phyloP scores from a whole-genome alignment of 2,113 vertebrate species.

The Perca flavescens region DNA sequence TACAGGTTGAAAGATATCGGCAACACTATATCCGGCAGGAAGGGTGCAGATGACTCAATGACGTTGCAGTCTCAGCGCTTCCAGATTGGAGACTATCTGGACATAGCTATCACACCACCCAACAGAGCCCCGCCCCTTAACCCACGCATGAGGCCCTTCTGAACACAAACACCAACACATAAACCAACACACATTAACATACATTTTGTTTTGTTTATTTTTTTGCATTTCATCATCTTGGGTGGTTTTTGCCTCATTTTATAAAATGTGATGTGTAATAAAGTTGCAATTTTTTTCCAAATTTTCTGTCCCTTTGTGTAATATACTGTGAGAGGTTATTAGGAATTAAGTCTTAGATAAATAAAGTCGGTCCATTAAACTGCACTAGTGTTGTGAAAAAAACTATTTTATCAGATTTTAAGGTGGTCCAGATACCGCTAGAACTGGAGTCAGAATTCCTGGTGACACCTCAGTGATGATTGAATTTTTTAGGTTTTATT shows the following conservation, averaged over 20 bases:
- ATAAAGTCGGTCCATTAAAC: too few species aligned
- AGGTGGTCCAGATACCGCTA: not conserved
- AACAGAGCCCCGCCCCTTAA: conserved; percentile 92
- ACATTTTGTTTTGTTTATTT: conserved; percentile 1
- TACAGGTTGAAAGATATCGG: conserved; percentile 96
- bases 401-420: not conserved
- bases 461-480: not conserved
- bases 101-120: conserved; percentile 96
- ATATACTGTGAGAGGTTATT: not conserved
- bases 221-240: conserved; percentile 1
- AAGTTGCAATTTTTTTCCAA: conserved; percentile 53
- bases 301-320: not conserved
- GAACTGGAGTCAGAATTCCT: not conserved
- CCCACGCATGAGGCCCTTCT: conserved; percentile 95
- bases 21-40: conserved; percentile 94
- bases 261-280: conserved; percentile 62
- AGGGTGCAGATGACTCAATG: conserved; percentile 97
- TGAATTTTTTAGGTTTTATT: not conserved
- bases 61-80: conserved; percentile 98
- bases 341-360: not conserved
- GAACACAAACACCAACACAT: conserved; percentile 43
- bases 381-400: not conserved
- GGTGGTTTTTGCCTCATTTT: conserved; percentile 59
- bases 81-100: conserved; percentile 97
- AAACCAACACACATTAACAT: not conserved